These are phyloP conservation scores for Caenorhabditis sp. DNA, from an alignment of 2,888 invertebrate genomes.

Conservation along the genomic window DNA sequence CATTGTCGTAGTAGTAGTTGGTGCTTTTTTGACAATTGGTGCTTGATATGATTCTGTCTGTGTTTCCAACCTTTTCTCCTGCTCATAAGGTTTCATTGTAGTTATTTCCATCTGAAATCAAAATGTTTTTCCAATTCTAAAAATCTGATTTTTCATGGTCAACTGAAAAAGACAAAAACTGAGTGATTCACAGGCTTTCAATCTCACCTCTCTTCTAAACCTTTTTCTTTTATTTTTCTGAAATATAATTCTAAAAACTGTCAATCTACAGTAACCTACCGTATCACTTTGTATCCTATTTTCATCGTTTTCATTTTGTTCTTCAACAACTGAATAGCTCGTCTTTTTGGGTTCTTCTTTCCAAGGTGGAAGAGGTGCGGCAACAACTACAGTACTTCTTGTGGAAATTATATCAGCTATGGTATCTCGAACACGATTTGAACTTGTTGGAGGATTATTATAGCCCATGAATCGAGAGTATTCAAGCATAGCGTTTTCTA, in stretches of 20 bases:
- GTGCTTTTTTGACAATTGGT: not conserved
- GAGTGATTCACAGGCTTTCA: too few relatives aligned
- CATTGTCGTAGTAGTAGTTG: conserved; percentile 4
- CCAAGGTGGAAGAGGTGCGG: not conserved
- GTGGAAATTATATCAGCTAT: not conserved
- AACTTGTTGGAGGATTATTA: conserved; percentile 19
- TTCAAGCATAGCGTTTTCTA: conserved; percentile 53
- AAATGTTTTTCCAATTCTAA: not conserved
- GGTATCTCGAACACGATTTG: not conserved
- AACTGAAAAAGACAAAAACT: too few relatives aligned
- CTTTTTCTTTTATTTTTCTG: too few relatives aligned
- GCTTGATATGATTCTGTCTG: not conserved
- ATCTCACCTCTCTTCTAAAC: too few relatives aligned
- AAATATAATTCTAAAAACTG: too few relatives aligned
- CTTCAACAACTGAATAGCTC: conserved; percentile 7
- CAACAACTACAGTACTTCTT: not conserved
- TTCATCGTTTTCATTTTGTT: conserved; percentile 15
- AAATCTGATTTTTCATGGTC: not conserved
- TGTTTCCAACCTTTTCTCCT: not conserved
- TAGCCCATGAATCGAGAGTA: conserved; percentile 45
- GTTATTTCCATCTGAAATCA: not conserved
- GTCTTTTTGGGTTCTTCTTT: not conserved
- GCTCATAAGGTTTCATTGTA: conserved; percentile 8
- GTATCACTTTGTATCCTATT: not conserved
- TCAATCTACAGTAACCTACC: not conserved